Evolutionary conservation across 2,113 vertebrate species (phyloP).

Genomic region (Sebastes fasciatus): DNA sequence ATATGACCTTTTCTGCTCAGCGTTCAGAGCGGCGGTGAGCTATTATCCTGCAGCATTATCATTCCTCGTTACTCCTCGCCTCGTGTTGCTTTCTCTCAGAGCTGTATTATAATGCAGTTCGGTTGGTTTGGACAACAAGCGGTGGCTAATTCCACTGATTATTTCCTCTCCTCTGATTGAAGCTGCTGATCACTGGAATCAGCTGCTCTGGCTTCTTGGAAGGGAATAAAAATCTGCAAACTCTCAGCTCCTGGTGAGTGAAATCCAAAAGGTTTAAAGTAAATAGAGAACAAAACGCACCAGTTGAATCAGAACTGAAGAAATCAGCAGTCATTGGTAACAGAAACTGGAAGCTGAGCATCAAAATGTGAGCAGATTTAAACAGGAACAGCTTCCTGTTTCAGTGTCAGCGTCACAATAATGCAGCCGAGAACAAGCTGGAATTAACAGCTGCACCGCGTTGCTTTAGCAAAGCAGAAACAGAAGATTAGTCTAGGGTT

Average conservation of each 20-base stretch:
- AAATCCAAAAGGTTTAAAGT: neutral
- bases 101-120: neutral
- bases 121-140: slow-evolving; percentile 19
- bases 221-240: slow-evolving; percentile 21
- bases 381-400: too few species aligned
- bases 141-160: slow-evolving; percentile 23
- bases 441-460: too few species aligned
- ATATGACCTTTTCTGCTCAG: slow-evolving; percentile 19
- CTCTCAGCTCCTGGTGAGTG: neutral
- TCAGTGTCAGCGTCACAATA: too few species aligned
- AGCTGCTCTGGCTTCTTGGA: slow-evolving; percentile 5
- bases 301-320: too few species aligned
- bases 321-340: too few species aligned
- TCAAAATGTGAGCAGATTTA: too few species aligned
- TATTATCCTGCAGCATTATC: slow-evolving; percentile 11
- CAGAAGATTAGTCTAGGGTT: too few species aligned
- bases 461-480: too few species aligned
- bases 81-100: neutral
- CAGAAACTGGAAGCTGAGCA: too few species aligned
- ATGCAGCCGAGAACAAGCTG: too few species aligned
- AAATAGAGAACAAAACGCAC: too few species aligned
- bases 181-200: slow-evolving; percentile 26
- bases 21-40: neutral
- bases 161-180: slow-evolving; percentile 16
- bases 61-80: neutral